Evolutionary conservation across 1,140 invertebrate genomes (phyloP).

Genomic region (Drosophila suzukii): DNA sequence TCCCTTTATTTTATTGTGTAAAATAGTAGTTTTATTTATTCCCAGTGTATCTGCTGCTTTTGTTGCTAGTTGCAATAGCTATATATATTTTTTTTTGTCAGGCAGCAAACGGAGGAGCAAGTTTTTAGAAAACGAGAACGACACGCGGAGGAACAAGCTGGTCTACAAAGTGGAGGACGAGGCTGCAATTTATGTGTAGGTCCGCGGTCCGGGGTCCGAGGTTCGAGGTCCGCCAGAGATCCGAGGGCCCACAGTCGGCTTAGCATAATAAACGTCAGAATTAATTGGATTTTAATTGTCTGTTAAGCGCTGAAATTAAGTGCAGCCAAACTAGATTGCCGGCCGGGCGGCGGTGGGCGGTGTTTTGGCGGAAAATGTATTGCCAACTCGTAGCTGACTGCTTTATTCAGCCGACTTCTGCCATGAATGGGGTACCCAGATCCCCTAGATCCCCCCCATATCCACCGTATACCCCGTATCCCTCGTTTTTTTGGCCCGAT

Average conservation of each 20-base stretch:
- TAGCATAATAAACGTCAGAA: constrained; percentile 83
- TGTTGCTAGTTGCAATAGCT: constrained; percentile 9
- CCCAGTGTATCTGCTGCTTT: not conserved
- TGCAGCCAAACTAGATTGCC: constrained; percentile 75
- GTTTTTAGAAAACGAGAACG: constrained; percentile 41
- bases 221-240: constrained; percentile 11
- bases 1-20: not conserved
- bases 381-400: constrained; percentile 68
- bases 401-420: constrained; percentile 67
- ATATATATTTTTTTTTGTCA: not conserved
- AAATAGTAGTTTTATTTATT: not conserved
- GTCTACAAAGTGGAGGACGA: constrained; percentile 38
- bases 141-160: constrained; percentile 27
- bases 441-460: not conserved
- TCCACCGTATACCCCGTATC: too few relatives aligned
- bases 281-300: constrained; percentile 83
- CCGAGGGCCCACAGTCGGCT: constrained; percentile 62
- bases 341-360: constrained; percentile 5
- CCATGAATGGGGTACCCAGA: constrained; percentile 44
- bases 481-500: constrained; percentile 29
- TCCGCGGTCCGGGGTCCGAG: constrained; percentile 10
- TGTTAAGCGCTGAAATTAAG: constrained; percentile 83
- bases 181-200: constrained; percentile 40
- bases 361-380: constrained; percentile 58
- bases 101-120: constrained; percentile 39